Percentiles rank a stretch among this genome's conserved stretches.
phyloP scores from a whole-genome alignment of 2,113 vertebrate genomes.

The Tylochromis polylepis region DNA sequence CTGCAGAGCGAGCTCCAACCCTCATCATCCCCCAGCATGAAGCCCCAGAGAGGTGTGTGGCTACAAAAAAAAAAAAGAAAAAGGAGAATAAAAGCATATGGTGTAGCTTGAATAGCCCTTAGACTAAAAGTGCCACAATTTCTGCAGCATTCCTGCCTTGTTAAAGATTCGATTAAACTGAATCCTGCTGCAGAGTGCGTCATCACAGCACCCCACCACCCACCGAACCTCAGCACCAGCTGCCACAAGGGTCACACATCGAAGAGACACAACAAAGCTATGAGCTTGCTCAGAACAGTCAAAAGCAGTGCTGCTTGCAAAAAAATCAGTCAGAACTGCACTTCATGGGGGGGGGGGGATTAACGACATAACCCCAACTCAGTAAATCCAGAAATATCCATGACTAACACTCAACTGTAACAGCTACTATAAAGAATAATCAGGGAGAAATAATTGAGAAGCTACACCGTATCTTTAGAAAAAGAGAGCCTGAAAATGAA shows the following conservation, averaged over 20 bases:
- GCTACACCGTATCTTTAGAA: background rate
- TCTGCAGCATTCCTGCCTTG: background rate
- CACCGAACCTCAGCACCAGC: background rate
- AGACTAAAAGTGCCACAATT: background rate
- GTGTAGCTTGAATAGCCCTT: background rate
- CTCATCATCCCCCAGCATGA: slow-evolving; percentile 13
- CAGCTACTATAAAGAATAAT: background rate
- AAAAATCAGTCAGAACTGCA: background rate
- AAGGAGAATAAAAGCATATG: background rate
- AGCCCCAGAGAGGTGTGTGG: background rate
- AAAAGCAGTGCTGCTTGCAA: background rate
- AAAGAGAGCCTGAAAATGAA: background rate
- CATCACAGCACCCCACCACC: background rate
- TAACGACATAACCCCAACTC: background rate
- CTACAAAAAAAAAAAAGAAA: background rate
- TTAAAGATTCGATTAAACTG: slow-evolving; percentile 7
- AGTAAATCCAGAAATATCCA: background rate
- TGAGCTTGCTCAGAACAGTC: background rate
- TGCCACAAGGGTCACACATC: background rate
- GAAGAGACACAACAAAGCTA: background rate
- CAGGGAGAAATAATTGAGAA: background rate
- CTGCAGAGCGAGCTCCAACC: background rate
- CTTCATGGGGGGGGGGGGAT: background rate
- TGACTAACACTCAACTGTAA: background rate
- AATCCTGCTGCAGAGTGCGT: background rate